Evolutionary conservation across 1,140 invertebrate genomes (phyloP), one percentile per base, ranked within the genome.

Genomic region (Sarcophaga peregrina): DNA sequence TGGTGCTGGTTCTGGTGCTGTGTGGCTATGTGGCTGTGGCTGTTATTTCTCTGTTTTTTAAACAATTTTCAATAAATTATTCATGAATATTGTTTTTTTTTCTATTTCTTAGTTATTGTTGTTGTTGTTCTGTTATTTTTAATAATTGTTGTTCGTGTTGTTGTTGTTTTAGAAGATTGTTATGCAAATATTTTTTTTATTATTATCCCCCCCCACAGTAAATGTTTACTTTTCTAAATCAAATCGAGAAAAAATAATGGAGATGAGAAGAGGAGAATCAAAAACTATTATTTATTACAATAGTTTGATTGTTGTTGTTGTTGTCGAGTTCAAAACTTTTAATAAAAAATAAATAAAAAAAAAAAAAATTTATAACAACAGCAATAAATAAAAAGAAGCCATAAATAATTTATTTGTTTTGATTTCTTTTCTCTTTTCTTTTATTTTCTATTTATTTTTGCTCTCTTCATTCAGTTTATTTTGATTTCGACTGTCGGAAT

Each of bases 141-240:
- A 37, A 37, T 37, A 37, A 37, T 37, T 37, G 25, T 37, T 62
- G 17, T n/a, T 6, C 3, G 1, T 68, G 5, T 20, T 68, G 20
- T 25, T 20, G n/a, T 68, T 68, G n/a, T 20, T 68, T 68, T 68
- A 20, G 20, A 68, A 17, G 62, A 68, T 68, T 25, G 17, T 9
- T 68, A 68, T 68, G 62, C 62, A 68, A 68, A 68, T 68, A 20
- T 68, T 68, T 68, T 20, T 68, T 68, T 68, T 58, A 62, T 62
- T 37, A 37, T 37, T 37, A 2, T 37, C 25, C 25, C 25, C 25
- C 25, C 25, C 25, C 25, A 4, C 25, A 37, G 25, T 37, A 37
- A 37, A 37, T 37, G 25, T 37, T 37, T 37, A 37, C 25, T 37
- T 37, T 37, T 37, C 25, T 37, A 37, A 37, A 37, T 37, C 25